Conservation (phyloP, 2,113 vertebrate species). For the Triplophysa tibetana region DNA sequence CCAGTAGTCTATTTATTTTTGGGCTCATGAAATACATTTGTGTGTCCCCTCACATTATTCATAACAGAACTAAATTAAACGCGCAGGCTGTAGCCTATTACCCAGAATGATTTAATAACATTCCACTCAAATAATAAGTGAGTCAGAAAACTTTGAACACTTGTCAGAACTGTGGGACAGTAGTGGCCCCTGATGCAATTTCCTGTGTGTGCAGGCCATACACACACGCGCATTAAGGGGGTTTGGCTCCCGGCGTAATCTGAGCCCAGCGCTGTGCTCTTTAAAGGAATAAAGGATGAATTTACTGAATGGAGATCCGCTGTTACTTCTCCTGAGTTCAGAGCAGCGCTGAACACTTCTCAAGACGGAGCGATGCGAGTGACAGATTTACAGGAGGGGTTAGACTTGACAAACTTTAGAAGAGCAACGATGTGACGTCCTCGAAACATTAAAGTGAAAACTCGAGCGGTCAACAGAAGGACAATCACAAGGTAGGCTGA, state of each 20-base stretch:
- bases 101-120: no score
- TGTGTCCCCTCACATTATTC: not conserved
- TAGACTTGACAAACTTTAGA: not conserved
- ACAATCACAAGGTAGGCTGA: conserved; percentile 52
- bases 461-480: conserved; percentile 39
- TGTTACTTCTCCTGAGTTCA: conserved; percentile 57
- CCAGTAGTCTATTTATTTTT: no score
- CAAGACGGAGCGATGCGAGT: conserved; percentile 34
- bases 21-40: no score
- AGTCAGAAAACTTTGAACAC: not conserved
- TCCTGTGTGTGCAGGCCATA: conserved; percentile 62
- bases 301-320: conserved; percentile 68
- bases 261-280: conserved; percentile 71
- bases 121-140: no score
- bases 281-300: conserved; percentile 79
- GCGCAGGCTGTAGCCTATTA: no score
- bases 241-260: conserved; percentile 67
- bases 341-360: conserved; percentile 46
- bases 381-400: not conserved
- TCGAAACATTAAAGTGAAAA: conserved; percentile 56
- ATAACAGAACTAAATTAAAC: not conserved
- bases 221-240: conserved; percentile 46
- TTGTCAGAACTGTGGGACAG: conserved; percentile 20
- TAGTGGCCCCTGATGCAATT: conserved; percentile 65
- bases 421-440: conserved; percentile 11